phyloP scores from a whole-genome alignment of 2,113 vertebrate genomes.

The Drymodes brunneopygia region DNA sequence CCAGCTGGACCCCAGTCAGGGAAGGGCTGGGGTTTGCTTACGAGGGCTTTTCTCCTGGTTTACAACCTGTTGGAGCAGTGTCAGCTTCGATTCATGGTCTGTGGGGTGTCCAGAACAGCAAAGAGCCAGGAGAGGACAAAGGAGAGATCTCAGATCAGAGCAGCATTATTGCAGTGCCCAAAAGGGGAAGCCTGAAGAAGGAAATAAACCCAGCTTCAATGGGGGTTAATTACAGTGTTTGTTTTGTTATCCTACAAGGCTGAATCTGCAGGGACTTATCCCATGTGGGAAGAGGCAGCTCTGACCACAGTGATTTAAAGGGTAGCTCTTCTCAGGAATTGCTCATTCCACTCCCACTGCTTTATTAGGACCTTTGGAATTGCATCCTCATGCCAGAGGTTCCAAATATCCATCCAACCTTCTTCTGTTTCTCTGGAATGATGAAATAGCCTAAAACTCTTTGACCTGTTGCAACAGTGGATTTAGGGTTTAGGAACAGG shows the following conservation, averaged over 20 bases:
- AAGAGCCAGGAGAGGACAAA: not conserved
- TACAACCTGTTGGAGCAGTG: not conserved
- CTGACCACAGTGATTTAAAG: not conserved
- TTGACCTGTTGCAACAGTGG: not conserved
- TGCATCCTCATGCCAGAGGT: not conserved
- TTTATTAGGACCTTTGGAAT: not conserved
- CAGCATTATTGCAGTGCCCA: not conserved
- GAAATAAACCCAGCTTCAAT: not conserved
- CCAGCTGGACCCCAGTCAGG: not conserved
- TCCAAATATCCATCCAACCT: not conserved
- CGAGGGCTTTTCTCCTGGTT: accelerated
- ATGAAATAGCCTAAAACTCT: not conserved
- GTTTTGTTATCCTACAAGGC: not conserved
- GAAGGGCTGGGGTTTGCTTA: not conserved
- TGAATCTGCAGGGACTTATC: accelerated
- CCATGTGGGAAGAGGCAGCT: not conserved
- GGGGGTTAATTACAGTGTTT: not conserved
- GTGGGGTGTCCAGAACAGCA: not conserved
- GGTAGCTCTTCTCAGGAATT: not conserved
- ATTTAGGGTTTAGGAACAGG: not conserved
- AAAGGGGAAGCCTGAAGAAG: not conserved
- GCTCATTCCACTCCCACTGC: not conserved
- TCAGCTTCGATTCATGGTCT: not conserved
- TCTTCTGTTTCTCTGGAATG: not conserved
- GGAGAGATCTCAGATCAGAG: not conserved